Evolutionary conservation across 2,797 vertebrate genomes (phyloP).

Genomic region (Lacerta bilineata): DNA sequence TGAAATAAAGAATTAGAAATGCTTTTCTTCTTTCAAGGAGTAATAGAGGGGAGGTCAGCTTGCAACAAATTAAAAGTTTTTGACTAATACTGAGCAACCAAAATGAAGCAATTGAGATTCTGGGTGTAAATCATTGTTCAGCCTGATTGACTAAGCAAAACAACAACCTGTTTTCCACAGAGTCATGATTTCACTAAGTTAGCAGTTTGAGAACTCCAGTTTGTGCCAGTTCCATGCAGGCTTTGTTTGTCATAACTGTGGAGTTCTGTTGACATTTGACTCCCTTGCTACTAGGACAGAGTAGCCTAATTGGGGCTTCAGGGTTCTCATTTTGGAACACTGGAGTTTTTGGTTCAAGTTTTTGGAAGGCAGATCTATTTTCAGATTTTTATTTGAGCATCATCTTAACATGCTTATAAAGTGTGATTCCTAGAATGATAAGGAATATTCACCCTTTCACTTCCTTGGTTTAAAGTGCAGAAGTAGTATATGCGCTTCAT

Average conservation of each 20-base stretch:
- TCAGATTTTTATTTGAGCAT: slow-evolving; percentile 35
- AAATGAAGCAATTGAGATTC: background rate
- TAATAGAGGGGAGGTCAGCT: background rate
- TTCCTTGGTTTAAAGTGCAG: slow-evolving; percentile 18
- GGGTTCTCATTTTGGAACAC: background rate
- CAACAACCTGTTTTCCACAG: background rate
- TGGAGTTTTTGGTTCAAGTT: background rate
- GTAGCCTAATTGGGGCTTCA: slow-evolving; percentile 6
- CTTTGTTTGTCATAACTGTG: background rate
- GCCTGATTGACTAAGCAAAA: background rate
- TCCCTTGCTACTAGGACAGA: background rate
- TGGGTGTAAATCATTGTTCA: background rate
- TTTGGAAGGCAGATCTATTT: background rate
- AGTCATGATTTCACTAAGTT: background rate
- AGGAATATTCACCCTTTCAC: background rate
- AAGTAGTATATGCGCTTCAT: slow-evolving; percentile 30
- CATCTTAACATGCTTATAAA: background rate
- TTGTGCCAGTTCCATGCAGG: background rate
- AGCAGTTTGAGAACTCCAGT: background rate
- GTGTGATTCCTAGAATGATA: background rate
- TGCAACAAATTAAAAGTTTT: too few relatives aligned
- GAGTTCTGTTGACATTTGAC: background rate
- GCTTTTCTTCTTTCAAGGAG: too few relatives aligned
- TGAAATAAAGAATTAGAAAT: background rate
- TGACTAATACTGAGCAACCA: background rate